These are phyloP conservation scores for Kryphioiulus occultus DNA, from an alignment of 2,888 invertebrate genomes.

Conservation along the genomic window DNA sequence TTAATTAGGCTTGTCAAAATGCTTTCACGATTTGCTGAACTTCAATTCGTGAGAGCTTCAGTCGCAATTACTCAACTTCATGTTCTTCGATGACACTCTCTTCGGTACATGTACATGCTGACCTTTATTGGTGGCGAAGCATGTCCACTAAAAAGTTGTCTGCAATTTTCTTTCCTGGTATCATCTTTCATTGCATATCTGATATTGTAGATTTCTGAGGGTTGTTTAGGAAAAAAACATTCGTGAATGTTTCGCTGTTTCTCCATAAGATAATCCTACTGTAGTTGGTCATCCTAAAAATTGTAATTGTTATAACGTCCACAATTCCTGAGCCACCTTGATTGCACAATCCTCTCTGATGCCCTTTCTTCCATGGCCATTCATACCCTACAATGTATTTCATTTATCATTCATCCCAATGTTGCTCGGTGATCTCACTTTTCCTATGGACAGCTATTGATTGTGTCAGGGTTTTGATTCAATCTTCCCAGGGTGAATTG, in stretches of 20 bases:
- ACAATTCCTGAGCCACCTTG: neutral
- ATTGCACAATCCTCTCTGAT: neutral
- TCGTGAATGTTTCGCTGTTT: neutral
- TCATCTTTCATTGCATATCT: too few relatives aligned
- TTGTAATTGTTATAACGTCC: neutral
- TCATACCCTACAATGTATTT: neutral
- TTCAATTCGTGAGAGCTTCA: neutral
- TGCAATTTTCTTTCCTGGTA: too few relatives aligned
- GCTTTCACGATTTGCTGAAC: conserved; percentile 12
- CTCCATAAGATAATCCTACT: neutral
- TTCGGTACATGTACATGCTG: too few relatives aligned
- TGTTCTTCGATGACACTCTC: too few relatives aligned
- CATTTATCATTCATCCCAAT: neutral
- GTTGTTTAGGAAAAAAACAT: neutral
- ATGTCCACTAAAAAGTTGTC: too few relatives aligned
- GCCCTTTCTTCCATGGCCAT: neutral
- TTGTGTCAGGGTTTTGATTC: neutral
- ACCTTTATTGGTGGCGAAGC: too few relatives aligned
- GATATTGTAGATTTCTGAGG: too few relatives aligned
- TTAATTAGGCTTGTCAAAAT: neutral
- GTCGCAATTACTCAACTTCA: too few relatives aligned
- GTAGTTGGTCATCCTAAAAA: neutral
- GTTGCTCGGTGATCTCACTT: neutral
- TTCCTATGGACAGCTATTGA: neutral
- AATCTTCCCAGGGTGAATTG: neutral